Conservation (phyloP, 53 echinoderm and acorn worm genomes). For the Astropecten irregularis region DNA sequence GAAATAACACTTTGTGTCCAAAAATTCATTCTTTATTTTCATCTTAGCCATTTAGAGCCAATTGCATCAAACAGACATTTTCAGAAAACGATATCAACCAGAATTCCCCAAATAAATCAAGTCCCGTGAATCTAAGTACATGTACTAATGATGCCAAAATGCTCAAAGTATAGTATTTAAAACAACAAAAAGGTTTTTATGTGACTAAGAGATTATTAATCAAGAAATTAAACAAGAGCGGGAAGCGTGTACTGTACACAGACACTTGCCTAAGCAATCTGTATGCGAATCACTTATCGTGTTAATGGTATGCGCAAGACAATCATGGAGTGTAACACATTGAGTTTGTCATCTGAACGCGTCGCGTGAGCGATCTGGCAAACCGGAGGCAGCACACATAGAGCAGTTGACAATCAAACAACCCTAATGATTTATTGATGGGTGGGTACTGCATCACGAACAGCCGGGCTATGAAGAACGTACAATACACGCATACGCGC, state of each 20-base stretch:
- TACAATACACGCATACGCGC: background rate
- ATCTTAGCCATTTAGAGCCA: too few relatives aligned
- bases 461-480: conserved; percentile 33
- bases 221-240: background rate
- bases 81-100: too few relatives aligned
- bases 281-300: conserved; percentile 51
- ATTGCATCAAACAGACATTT: too few relatives aligned
- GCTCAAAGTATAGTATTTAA: background rate
- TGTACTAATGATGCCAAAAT: too few relatives aligned
- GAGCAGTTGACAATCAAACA: conserved; percentile 43
- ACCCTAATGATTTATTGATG: conserved; percentile 56
- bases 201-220: conserved; percentile 23
- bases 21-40: too few relatives aligned
- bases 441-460: conserved; percentile 24
- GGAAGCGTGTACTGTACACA: background rate
- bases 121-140: too few relatives aligned
- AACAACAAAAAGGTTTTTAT: conserved; percentile 10
- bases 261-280: conserved; percentile 48
- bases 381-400: conserved; percentile 33
- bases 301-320: conserved; percentile 25
- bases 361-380: conserved; percentile 36
- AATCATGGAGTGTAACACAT: conserved; percentile 25
- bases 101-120: too few relatives aligned
- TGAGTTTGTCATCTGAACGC: conserved; percentile 51
- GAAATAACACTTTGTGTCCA: too few relatives aligned